phyloP scores from a whole-genome alignment of 2,888 invertebrate species.

The Hololepta plana region DNA sequence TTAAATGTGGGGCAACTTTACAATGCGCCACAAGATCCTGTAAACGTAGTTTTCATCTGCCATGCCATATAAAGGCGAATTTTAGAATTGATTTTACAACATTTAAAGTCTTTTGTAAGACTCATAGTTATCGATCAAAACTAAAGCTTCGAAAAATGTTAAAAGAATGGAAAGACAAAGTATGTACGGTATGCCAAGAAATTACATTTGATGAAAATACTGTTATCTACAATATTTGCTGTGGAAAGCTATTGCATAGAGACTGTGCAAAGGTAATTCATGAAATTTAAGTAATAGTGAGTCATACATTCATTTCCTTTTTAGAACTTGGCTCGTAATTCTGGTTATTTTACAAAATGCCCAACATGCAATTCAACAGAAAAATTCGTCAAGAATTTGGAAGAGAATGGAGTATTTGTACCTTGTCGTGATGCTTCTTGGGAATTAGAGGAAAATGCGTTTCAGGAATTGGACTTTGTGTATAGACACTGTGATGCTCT shows the following conservation, averaged over 20 bases:
- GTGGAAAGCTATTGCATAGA: conserved; percentile 1
- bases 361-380: neutral
- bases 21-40: neutral
- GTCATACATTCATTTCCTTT: conserved; percentile 1
- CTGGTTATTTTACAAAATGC: conserved; percentile 4
- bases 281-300: neutral
- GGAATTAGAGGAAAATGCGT: conserved; percentile 1
- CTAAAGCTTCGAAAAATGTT: no score
- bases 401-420: conserved; percentile 1
- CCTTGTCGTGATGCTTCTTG: conserved; percentile 2
- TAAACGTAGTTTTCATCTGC: conserved; percentile 1
- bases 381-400: neutral
- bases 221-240: no score
- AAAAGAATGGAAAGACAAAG: conserved; percentile 1
- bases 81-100: neutral
- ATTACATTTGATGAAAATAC: no score
- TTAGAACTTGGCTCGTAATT: conserved; percentile 1
- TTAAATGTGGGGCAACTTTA: conserved; percentile 1
- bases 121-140: conserved; percentile 1
- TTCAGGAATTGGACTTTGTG: neutral
- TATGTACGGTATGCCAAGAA: no score
- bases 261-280: conserved; percentile 2
- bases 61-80: conserved; percentile 1
- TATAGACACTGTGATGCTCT: neutral
- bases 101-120: conserved; percentile 1